Conservation (phyloP, 1,140 invertebrate species). For the Heterodera schachtii region DNA sequence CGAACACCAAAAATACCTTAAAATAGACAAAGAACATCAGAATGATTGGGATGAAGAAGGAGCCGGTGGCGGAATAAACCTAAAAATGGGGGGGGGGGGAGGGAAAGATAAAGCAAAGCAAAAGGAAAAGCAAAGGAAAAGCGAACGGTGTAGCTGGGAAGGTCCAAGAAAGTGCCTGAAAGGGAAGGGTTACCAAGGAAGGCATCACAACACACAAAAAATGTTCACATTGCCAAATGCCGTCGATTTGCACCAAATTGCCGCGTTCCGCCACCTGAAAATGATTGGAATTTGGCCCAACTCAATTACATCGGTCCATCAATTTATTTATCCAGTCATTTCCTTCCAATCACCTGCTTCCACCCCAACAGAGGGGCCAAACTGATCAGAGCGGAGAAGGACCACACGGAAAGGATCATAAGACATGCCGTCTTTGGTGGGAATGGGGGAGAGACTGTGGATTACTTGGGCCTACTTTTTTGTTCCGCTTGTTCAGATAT, state of each 20-base stretch:
- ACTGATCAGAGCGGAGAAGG: constrained; percentile 61
- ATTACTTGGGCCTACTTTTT: constrained; percentile 23
- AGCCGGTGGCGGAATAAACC: constrained; percentile 64
- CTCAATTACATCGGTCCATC: too few relatives aligned
- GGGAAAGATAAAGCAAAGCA: not conserved
- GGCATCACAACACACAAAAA: constrained; percentile 24
- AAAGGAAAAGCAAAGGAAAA: not conserved
- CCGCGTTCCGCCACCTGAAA: constrained; percentile 52
- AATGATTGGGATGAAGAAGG: constrained; percentile 64
- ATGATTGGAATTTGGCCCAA: not conserved
- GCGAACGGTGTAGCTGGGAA: constrained; percentile 58
- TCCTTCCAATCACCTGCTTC: constrained; percentile 56
- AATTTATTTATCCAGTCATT: too few relatives aligned
- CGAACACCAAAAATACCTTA: constrained; percentile 47
- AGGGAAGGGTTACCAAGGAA: not conserved
- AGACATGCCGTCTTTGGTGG: constrained; percentile 51
- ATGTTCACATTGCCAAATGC: constrained; percentile 48
- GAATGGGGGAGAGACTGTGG: constrained; percentile 31
- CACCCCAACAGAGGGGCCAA: constrained; percentile 63
- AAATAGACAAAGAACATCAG: constrained; percentile 66
- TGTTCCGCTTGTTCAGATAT: constrained; percentile 61
- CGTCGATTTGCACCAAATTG: constrained; percentile 56
- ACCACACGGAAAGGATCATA: constrained; percentile 63
- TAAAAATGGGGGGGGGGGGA: not conserved
- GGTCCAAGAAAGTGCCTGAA: constrained; percentile 60